Percentiles rank a stretch among this genome's conserved stretches.
These are phyloP conservation scores for Tapirus terrestris DNA, from an alignment of 2,113 vertebrate species.

Conservation along the genomic window DNA sequence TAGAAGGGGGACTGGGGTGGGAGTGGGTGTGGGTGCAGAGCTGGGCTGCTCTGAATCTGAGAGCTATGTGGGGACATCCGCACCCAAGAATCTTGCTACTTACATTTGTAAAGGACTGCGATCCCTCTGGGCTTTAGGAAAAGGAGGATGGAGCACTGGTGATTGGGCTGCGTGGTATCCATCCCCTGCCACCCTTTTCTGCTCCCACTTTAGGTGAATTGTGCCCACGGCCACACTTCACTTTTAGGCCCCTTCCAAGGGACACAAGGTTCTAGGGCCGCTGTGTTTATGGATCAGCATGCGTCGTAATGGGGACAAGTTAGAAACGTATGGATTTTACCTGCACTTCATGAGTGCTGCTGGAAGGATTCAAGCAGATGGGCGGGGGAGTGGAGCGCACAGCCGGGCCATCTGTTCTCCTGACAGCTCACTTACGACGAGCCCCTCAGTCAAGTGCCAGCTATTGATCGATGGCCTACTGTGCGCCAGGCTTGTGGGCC, in stretches of 20 bases:
- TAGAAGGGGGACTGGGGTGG: not conserved
- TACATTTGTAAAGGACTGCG: not conserved
- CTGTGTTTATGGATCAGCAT: not conserved
- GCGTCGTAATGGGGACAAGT: fast-evolving
- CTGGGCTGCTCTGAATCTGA: not conserved
- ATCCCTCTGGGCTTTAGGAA: not conserved
- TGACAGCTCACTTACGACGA: not conserved
- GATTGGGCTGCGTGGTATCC: fast-evolving
- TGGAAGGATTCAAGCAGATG: not conserved
- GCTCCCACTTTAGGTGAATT: fast-evolving
- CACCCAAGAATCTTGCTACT: not conserved
- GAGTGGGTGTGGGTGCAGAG: not conserved
- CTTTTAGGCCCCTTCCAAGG: not conserved
- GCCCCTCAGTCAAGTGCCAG: not conserved
- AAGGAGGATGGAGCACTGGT: fast-evolving
- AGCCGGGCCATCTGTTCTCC: conserved; percentile 19
- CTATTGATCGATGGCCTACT: not conserved
- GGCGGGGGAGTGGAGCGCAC: not conserved
- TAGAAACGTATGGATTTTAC: fast-evolving
- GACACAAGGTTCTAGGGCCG: not conserved
- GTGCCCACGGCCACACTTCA: fast-evolving
- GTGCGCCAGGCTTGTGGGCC: not conserved
- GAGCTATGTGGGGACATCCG: not conserved
- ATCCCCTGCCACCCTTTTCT: not conserved
- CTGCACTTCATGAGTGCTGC: fast-evolving